Evolutionary conservation across 2,113 vertebrate genomes (phyloP), one percentile per base, ranked within the genome.

Genomic region (Scartelaos histophorus): DNA sequence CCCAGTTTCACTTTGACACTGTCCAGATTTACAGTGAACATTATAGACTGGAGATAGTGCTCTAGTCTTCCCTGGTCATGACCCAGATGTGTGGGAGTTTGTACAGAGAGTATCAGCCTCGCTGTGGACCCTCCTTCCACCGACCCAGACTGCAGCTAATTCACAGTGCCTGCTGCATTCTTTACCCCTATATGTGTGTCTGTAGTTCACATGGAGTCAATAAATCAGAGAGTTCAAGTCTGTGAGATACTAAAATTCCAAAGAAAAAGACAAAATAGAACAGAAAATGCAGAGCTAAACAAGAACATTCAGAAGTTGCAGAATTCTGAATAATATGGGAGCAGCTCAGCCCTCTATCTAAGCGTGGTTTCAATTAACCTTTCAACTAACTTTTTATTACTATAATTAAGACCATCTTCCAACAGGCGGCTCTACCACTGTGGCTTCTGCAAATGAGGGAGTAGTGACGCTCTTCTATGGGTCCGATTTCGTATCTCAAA

Each of bases 331-430:
- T 21, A 77, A 34, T 57, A 65, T 45, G 56, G 60, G 46, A 64
- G 13, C 57, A 60, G 5, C 67, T 16, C n/a, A 10, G 60, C 49
- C 5, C 58, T 19, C 58, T 19, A 34, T 34, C 21, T 35, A 19
- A 54, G 15, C 29, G 68, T 75, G 79, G 54, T 71, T 78, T 75
- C 22, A 77, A 82, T 79, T 45, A 70, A 56, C 22, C 51, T 7
- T 22, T 35, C 24, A 19, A 57, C 67, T 53, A 64, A 43, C 25
- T 21, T 54, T 69, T 71, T 75, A 74, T 68, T 57, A 81, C 64
- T 56, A 35, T 83, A 60, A 76, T 80, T 68, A 65, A 75, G 24
- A n/a, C 24, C 57, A 51, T 60, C 60, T 47, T 69, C 66, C 19
- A 58, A 49, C 29, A 70, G 70, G 60, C 61, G 12, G 17, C 24